Percentiles rank a stretch among this genome's conserved stretches.
These are phyloP conservation scores for Esox masquinongy DNA, from an alignment of 2,797 vertebrate species.

Conservation along the genomic window DNA sequence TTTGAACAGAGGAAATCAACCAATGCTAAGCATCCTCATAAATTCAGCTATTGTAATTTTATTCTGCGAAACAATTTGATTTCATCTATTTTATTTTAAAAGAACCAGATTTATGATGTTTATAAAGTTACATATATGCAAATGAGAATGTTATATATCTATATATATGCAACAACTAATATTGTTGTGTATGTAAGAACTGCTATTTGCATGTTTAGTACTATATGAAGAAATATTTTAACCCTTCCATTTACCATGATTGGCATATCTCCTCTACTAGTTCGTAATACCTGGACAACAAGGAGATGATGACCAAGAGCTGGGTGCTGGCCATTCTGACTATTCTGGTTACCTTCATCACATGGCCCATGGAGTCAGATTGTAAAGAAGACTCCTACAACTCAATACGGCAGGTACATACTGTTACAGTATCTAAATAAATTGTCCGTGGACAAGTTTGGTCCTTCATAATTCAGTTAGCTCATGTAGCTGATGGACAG, in stretches of 20 bases:
- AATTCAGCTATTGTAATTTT: background rate
- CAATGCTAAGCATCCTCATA: too few species aligned
- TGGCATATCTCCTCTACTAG: background rate
- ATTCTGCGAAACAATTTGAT: background rate
- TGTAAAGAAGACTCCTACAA: conserved; percentile 34
- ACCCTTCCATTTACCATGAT: background rate
- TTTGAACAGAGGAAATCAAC: too few species aligned
- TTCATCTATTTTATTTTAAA: background rate
- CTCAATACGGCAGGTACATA: conserved; percentile 30
- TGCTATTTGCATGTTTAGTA: background rate
- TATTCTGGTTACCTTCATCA: conserved; percentile 41
- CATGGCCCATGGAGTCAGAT: conserved; percentile 36
- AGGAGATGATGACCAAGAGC: conserved; percentile 28
- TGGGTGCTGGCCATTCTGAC: conserved; percentile 34
- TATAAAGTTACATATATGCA: background rate
- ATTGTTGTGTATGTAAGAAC: too few species aligned
- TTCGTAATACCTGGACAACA: conserved; percentile 39
- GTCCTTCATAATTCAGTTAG: background rate
- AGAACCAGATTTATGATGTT: background rate
- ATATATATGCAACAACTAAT: too few species aligned
- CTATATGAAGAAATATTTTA: background rate
- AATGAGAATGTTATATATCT: background rate
- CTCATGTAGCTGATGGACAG: background rate
- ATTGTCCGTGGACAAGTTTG: background rate
- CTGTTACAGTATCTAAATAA: background rate